A percentile compares a stretch with the other conserved stretches of the same genome.
Evolutionary conservation across 2,888 invertebrate genomes (phyloP).

Genomic region (Cosmia pyralina): DNA sequence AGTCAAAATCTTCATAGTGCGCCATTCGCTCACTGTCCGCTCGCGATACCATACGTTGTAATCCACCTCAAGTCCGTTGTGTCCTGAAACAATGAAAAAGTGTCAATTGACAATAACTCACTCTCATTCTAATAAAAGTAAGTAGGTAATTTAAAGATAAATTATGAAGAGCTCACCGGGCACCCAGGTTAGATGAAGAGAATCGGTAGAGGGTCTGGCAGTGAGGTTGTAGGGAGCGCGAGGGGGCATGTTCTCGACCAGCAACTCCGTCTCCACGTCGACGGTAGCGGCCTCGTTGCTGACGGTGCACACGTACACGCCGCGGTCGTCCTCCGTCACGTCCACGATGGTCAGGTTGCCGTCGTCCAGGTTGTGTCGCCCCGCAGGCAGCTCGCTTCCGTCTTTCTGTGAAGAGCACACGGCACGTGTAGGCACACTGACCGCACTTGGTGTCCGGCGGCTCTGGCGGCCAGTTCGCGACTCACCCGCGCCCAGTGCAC

Average conservation of each 20-base stretch:
- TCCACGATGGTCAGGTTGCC: constrained; percentile 96
- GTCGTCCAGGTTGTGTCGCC: constrained; percentile 92
- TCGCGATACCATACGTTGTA: constrained; percentile 97
- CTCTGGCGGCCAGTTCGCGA: not conserved
- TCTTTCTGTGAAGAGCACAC: constrained; percentile 89
- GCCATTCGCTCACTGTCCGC: constrained; percentile 94
- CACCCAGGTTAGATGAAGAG: constrained; percentile 95
- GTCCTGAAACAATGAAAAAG: constrained; percentile 85
- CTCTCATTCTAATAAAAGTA: not conserved
- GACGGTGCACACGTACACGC: constrained; percentile 95
- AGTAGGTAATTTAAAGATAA: not conserved
- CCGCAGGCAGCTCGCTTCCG: constrained; percentile 92
- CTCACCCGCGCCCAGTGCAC: constrained; percentile 71
- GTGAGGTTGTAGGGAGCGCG: constrained; percentile 96
- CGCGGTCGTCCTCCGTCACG: constrained; percentile 96
- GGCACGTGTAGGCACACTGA: not conserved
- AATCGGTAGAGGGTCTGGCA: constrained; percentile 92
- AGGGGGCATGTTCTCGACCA: constrained; percentile 96
- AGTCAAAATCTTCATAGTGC: constrained; percentile 94
- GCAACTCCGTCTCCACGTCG: constrained; percentile 94
- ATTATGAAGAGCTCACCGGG: constrained; percentile 87
- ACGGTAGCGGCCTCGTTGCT: constrained; percentile 97
- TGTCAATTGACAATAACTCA: not conserved
- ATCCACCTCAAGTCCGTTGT: constrained; percentile 94
- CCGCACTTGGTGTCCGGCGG: not conserved